phyloP scores from a whole-genome alignment of 2,888 invertebrate genomes.

The Drosophila picticornis region DNA sequence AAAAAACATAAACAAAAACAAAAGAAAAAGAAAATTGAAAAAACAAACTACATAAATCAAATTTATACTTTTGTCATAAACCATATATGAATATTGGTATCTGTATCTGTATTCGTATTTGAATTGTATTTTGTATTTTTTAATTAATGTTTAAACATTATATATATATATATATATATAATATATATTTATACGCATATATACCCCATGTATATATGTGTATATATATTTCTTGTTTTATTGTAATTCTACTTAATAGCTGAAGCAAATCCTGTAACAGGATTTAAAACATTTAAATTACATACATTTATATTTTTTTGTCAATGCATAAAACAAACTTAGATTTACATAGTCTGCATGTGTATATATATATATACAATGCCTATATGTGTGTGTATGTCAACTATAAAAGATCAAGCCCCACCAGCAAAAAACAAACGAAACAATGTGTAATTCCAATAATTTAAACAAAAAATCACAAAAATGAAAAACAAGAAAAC shows the following conservation, averaged over 20 bases:
- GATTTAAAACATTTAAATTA: constrained; percentile 77
- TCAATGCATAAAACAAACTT: constrained; percentile 41
- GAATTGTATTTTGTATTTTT: constrained; percentile 48
- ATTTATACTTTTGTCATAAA: constrained; percentile 65
- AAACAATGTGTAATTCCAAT: constrained; percentile 48
- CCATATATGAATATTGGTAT: constrained; percentile 33
- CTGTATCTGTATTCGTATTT: constrained; percentile 44
- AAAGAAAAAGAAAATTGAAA: background rate
- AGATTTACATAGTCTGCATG: constrained; percentile 35
- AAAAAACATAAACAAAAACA: constrained; percentile 62
- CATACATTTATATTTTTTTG: constrained; percentile 44
- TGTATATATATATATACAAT: constrained; percentile 32
- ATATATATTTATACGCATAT: constrained; percentile 14
- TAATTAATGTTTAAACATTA: constrained; percentile 45
- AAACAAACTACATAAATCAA: constrained; percentile 70
- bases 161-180: constrained; percentile 23
- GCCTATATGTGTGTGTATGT: constrained; percentile 55
- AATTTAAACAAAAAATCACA: constrained; percentile 26
- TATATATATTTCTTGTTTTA: constrained; percentile 41
- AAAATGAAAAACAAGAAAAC: background rate
- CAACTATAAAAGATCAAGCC: constrained; percentile 74
- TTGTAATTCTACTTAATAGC: constrained; percentile 73
- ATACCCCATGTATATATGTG: constrained; percentile 3
- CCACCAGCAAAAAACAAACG: constrained; percentile 66
- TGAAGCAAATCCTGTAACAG: constrained; percentile 82